These are phyloP conservation scores for Malthinus seriepunctatus DNA, from an alignment of 2,888 invertebrate species.

Conservation along the genomic window DNA sequence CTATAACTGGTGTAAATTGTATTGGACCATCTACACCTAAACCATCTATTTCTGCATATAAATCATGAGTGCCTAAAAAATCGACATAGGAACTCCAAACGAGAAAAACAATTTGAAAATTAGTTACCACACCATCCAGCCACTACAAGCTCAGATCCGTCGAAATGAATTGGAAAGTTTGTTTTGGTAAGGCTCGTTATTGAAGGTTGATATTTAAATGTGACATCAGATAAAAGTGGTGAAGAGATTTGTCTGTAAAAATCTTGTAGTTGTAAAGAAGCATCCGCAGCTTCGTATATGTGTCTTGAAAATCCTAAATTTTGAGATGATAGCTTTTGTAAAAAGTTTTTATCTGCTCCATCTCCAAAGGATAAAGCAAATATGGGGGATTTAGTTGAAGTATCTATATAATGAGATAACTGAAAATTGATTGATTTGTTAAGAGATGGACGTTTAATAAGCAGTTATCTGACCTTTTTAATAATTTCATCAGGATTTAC, in stretches of 20 bases:
- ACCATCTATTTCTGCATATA: neutral
- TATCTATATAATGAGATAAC: too few relatives aligned
- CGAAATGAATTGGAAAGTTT: constrained; percentile 62
- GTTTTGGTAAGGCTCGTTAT: constrained; percentile 60
- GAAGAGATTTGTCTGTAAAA: constrained; percentile 51
- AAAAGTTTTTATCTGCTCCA: constrained; percentile 67
- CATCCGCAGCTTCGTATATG: constrained; percentile 73
- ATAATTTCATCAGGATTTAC: constrained; percentile 37
- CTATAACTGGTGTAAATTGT: constrained; percentile 8
- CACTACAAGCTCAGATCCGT: constrained; percentile 67
- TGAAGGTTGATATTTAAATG: constrained; percentile 65
- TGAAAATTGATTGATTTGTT: neutral
- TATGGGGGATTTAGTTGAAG: constrained; percentile 51
- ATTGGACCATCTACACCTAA: neutral
- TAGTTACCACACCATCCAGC: constrained; percentile 56
- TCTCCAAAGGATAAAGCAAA: constrained; percentile 74
- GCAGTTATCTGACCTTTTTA: neutral
- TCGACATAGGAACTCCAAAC: neutral
- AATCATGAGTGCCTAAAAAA: neutral
- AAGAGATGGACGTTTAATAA: too few relatives aligned
- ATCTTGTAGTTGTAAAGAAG: constrained; percentile 66
- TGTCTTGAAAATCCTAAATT: constrained; percentile 70
- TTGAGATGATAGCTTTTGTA: constrained; percentile 66
- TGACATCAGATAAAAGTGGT: constrained; percentile 67
- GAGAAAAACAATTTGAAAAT: neutral